phyloP scores from a whole-genome alignment of 2,113 vertebrate genomes.

The Tonatia bakeri region DNA sequence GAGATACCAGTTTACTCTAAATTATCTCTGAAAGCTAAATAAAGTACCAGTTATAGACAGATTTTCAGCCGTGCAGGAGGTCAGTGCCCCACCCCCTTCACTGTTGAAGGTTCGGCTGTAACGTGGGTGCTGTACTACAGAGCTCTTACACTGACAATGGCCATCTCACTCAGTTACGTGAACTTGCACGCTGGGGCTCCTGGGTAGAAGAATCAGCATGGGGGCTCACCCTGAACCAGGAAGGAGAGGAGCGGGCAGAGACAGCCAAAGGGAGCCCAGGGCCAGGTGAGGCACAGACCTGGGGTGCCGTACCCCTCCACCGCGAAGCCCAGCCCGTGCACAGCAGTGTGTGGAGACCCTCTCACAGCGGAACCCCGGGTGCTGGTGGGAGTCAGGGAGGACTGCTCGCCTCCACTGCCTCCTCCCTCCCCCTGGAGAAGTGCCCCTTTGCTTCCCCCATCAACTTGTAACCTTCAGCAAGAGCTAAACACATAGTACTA shows the following conservation, averaged over 20 bases:
- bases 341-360: too few species aligned
- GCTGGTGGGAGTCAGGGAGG: neutral
- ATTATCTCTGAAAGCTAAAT: neutral
- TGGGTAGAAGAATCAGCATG: neutral
- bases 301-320: neutral
- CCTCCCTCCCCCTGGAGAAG: neutral
- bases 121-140: neutral
- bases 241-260: neutral
- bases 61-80: neutral
- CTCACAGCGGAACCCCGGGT: too few species aligned
- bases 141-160: neutral
- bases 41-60: neutral
- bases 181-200: neutral
- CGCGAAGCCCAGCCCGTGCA: neutral
- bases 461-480: neutral
- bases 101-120: neutral
- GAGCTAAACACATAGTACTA: neutral
- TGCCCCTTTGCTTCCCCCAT: neutral
- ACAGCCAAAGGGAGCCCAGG: neutral
- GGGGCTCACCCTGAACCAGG: neutral
- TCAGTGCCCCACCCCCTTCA: neutral
- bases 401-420: neutral
- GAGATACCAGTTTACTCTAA: neutral
- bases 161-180: neutral
- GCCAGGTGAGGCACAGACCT: neutral